These are phyloP conservation scores for Cabera pusaria DNA, from an alignment of 2,888 invertebrate genomes.

Conservation along the genomic window DNA sequence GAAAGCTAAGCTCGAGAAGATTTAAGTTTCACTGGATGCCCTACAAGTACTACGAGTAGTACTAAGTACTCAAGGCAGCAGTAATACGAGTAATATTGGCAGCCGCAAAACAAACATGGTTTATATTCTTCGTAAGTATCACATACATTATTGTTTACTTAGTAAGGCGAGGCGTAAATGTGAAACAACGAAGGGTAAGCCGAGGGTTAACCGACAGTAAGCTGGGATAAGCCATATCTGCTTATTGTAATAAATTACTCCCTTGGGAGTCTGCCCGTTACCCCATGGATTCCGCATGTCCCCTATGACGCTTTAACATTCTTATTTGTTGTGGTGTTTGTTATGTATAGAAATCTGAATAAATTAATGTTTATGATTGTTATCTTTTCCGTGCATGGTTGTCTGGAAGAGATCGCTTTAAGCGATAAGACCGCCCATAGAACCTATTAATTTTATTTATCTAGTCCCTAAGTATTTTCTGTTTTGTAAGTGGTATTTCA, in stretches of 20 bases:
- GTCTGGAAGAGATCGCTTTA: no score
- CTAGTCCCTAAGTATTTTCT: no score
- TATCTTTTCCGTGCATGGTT: no score
- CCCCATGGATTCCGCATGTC: slow-evolving; percentile 13
- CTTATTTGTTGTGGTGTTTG: slow-evolving; percentile 14
- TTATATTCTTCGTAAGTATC: slow-evolving; percentile 33
- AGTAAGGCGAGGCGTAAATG: slow-evolving; percentile 12
- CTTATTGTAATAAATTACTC: slow-evolving; percentile 27
- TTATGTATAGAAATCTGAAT: slow-evolving; percentile 16
- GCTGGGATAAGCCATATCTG: slow-evolving; percentile 20
- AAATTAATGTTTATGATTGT: no score
- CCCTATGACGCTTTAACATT: slow-evolving; percentile 17
- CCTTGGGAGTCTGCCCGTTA: slow-evolving; percentile 13
- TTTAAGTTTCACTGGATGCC: slow-evolving; percentile 13
- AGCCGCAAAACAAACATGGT: slow-evolving; percentile 32
- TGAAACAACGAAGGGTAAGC: slow-evolving; percentile 18
- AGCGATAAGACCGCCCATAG: no score
- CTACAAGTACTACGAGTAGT: slow-evolving; percentile 22
- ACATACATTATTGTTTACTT: slow-evolving; percentile 19
- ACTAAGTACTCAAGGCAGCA: slow-evolving; percentile 14
- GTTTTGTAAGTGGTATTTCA: no score
- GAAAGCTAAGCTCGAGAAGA: slow-evolving; percentile 3
- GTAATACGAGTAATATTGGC: slow-evolving; percentile 30
- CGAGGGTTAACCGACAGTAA: slow-evolving; percentile 23
- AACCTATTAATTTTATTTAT: no score